Evolutionary conservation across 2,888 invertebrate genomes (phyloP).

Genomic region (Ochlodes sylvanus): DNA sequence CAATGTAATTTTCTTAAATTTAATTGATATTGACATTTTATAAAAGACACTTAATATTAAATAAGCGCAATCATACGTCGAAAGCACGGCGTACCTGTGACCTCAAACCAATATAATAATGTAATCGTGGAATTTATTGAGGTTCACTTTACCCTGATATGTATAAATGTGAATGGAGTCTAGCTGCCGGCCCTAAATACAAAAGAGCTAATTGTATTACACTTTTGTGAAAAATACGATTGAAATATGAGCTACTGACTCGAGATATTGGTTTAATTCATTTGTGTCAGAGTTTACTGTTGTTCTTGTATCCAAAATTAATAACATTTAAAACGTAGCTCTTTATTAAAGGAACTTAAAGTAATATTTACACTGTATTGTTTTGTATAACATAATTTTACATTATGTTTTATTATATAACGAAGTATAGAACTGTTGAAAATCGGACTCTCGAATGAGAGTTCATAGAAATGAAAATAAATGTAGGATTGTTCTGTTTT

Average conservation of each 20-base stretch:
- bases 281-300: constrained; percentile 3
- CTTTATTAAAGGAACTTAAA: constrained; percentile 6
- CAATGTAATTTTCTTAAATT: constrained; percentile 57
- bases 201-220: background rate
- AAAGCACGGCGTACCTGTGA: constrained; percentile 15
- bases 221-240: too few species aligned
- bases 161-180: background rate
- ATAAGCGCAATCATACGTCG: constrained; percentile 32
- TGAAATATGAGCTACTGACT: background rate
- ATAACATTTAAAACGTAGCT: constrained; percentile 9
- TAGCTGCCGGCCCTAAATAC: background rate
- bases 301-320: constrained; percentile 2
- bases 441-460: constrained; percentile 8
- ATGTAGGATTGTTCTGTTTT: constrained; percentile 15
- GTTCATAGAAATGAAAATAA: background rate
- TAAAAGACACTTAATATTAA: constrained; percentile 63
- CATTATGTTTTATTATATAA: constrained; percentile 21
- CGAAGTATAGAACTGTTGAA: constrained; percentile 23
- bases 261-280: background rate
- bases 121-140: constrained; percentile 13
- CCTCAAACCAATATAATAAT: constrained; percentile 1
- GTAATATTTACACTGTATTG: constrained; percentile 14
- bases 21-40: constrained; percentile 56
- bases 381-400: constrained; percentile 30
- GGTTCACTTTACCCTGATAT: background rate